Evolutionary conservation across 1,140 invertebrate genomes (phyloP), one percentile per base, ranked within the genome.

Genomic region (Euschistus heros): DNA sequence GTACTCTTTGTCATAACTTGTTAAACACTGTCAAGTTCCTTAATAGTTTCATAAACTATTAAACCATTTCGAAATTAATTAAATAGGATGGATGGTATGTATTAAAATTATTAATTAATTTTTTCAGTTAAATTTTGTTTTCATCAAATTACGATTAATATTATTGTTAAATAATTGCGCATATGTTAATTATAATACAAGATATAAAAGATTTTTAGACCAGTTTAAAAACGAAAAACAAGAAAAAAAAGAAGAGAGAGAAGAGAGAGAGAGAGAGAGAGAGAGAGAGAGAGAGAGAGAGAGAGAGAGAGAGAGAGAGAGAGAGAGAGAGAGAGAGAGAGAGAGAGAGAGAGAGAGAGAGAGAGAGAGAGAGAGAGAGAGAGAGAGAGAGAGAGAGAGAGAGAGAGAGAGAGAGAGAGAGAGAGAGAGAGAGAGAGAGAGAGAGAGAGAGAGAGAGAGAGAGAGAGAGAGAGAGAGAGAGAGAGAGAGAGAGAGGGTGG

Each of bases 231-330:
- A 10, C 17, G 17, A 44, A 7, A 44, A 10, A 44, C 42, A 44
- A 44, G 17, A 7, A 17, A 10, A 44, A 17, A 44, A 47, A 17
- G 55, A 24, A 47, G 37, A 50, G 6, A 26, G 47, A 37, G 62
- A 37, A 22, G 22, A 63, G 24, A 26, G 22, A 50, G 46, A 63
- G 1, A 20, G 24, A 47, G 46, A 63, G 37, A 8, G 22, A 50
- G 62, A 37, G 14, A 30, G 17, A 33, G 63, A 65, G 20, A 44
- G 17, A 65, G 50, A 57, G 50, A 27, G 44, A 22, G 50, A 26
- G 47, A 17, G 37, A 13, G 26, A 17, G 42, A 14, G 22, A 44
- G 42, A 7, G 42, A 44, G 7, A 44, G 7, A 44, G 7, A 44
- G 7, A 44, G 7, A 44, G 7, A 44, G 7, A 10, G 7, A 7